These are phyloP conservation scores for Cantharis rufa DNA, from an alignment of 2,888 invertebrate species.

Conservation along the genomic window DNA sequence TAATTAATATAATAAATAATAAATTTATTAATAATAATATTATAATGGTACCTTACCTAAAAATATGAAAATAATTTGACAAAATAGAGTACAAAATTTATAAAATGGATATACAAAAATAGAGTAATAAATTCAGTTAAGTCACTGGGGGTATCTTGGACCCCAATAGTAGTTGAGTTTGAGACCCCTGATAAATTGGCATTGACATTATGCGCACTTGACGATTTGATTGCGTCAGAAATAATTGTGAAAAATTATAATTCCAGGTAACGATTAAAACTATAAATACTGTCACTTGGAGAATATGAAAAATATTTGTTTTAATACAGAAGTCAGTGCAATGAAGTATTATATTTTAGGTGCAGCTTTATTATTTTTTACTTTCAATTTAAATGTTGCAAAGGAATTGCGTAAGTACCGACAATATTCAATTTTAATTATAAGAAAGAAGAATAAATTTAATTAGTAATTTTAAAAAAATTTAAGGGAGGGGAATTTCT, in stretches of 20 bases:
- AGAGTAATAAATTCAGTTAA: too few relatives aligned
- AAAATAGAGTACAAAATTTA: too few relatives aligned
- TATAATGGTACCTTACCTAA: too few relatives aligned
- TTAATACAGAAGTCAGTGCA: background rate
- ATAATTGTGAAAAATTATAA: background rate
- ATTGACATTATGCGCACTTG: background rate
- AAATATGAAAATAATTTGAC: too few relatives aligned
- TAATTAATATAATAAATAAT: background rate
- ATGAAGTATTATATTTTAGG: background rate
- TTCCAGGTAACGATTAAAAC: background rate
- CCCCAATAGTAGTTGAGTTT: background rate
- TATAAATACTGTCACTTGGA: background rate
- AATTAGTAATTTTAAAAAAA: too few relatives aligned
- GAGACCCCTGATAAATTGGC: background rate
- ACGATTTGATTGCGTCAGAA: background rate
- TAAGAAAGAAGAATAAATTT: too few relatives aligned
- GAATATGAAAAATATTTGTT: background rate
- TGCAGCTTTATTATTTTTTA: background rate
- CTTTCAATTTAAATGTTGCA: background rate
- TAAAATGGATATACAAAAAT: too few relatives aligned
- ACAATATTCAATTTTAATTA: too few relatives aligned
- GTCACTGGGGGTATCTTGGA: background rate
- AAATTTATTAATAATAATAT: too few relatives aligned
- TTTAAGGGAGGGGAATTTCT: too few relatives aligned
- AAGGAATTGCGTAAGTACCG: constrained; percentile 9